phyloP scores from a whole-genome alignment of 2,888 invertebrate genomes.

The Sicus ferrugineus region DNA sequence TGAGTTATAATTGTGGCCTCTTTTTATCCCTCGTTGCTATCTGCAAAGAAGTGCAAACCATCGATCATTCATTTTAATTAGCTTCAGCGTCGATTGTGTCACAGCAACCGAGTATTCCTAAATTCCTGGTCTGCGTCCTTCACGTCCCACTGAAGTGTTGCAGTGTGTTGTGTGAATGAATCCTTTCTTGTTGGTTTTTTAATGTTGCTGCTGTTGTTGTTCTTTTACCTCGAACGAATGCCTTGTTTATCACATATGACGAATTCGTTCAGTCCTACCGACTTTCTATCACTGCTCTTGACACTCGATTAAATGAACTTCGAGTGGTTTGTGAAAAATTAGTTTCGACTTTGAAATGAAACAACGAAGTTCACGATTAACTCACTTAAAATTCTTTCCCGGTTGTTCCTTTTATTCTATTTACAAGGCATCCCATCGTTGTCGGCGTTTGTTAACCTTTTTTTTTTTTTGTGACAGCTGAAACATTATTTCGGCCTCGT shows the following conservation, averaged over 20 bases:
- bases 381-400: background rate
- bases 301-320: background rate
- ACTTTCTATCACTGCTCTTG: background rate
- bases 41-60: constrained; percentile 37
- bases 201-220: constrained; percentile 14
- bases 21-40: constrained; percentile 22
- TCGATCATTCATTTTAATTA: constrained; percentile 50
- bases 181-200: constrained; percentile 8
- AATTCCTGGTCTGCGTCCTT: constrained; percentile 7
- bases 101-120: constrained; percentile 5
- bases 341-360: background rate
- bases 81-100: constrained; percentile 44
- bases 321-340: background rate
- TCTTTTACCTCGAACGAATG: constrained; percentile 19
- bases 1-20: background rate
- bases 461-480: constrained; percentile 1
- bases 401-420: background rate
- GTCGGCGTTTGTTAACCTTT: background rate
- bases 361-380: background rate
- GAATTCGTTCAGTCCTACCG: constrained; percentile 35
- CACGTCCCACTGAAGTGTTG: background rate
- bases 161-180: background rate
- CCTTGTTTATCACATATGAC: constrained; percentile 40
- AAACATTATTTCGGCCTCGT: too few relatives aligned
- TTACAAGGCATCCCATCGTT: background rate